Evolutionary conservation across 2,888 invertebrate species (phyloP), one percentile per base, ranked within the genome.

Genomic region (Drosophila eohydei): DNA sequence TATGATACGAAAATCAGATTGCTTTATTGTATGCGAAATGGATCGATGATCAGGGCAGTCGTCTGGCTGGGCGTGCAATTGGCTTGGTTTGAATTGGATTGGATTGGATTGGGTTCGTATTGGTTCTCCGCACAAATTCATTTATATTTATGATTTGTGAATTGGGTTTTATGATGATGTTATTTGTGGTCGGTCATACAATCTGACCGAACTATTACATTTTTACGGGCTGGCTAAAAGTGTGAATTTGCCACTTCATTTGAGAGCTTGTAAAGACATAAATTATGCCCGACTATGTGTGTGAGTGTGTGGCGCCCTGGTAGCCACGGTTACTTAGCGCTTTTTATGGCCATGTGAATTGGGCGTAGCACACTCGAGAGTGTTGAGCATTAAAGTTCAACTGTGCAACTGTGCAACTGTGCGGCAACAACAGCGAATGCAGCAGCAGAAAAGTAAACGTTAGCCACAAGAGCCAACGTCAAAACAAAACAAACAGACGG

Each of bases 91-190:
- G 52, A 21, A 38, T 52, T 9, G 48, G 30, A 41, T 55, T 36
- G 48, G 66, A 58, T 55, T 46, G 56, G 50, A 50, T 62, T 43
- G 57, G 66, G 50, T 51, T 56, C 60, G 57, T 44, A 62, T 62
- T 73, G 73, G 28, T 43, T 16, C 64, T 51, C 74, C 67, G 65
- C 76, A 80, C 82, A 81, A 81, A 83, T 87, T 87, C 85, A 85
- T 89, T 90, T 90, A 90, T 91, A 91, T 91, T 91, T 91, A 91
- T 91, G 91, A 91, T 91, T 91, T 91, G 91, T 91, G 91, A 90
- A 91, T 90, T 91, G 86, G 71, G 83, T 91, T 91, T 91, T 90
- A 88, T 89, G 91, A 88, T 87, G 88, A 87, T 87, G 91, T 83
- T 85, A 76, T 84, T 75, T 81, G 73, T 74, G 76, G 65, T 32